Evolutionary conservation across 2,797 vertebrate species (phyloP).

Genomic region (Poecilia wingei): DNA sequence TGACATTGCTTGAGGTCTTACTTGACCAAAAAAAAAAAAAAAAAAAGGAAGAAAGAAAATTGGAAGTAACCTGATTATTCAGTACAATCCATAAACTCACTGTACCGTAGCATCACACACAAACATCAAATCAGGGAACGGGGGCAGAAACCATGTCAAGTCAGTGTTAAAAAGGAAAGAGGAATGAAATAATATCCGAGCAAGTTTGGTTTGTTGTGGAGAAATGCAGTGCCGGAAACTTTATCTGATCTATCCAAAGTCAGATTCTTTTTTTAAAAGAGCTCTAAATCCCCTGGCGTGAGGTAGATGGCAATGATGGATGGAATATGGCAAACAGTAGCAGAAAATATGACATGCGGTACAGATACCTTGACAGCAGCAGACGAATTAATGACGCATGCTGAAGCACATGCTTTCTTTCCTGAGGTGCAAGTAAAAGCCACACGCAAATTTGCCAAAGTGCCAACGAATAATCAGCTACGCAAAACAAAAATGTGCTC

Average conservation of each 20-base stretch:
- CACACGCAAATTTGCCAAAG: conserved; percentile 16
- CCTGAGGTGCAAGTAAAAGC: conserved; percentile 16
- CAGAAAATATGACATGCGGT: conserved; percentile 50
- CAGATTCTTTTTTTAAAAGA: conserved; percentile 24
- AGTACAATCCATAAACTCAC: not conserved
- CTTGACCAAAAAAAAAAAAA: not conserved
- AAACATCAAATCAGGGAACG: conserved; percentile 6
- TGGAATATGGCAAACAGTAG: conserved; percentile 13
- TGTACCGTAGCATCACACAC: not conserved
- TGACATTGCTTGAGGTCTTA: not conserved
- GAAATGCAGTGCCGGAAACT: conserved; percentile 32
- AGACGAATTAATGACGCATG: conserved; percentile 19
- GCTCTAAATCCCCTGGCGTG: conserved; percentile 45
- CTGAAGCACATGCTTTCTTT: conserved; percentile 30
- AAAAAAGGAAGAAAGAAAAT: not conserved
- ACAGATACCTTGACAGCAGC: conserved; percentile 52
- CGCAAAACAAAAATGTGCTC: conserved; percentile 25
- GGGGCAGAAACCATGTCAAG: not conserved
- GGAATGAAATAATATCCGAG: conserved; percentile 28
- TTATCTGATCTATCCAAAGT: conserved; percentile 40
- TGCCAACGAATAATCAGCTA: conserved; percentile 22
- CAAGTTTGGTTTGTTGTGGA: conserved; percentile 26
- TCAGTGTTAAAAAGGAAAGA: not conserved
- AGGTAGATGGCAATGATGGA: conserved; percentile 56
- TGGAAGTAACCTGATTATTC: not conserved